These are phyloP conservation scores for Lordiphosa stackelbergi DNA, from an alignment of 1,140 invertebrate species.

Conservation along the genomic window DNA sequence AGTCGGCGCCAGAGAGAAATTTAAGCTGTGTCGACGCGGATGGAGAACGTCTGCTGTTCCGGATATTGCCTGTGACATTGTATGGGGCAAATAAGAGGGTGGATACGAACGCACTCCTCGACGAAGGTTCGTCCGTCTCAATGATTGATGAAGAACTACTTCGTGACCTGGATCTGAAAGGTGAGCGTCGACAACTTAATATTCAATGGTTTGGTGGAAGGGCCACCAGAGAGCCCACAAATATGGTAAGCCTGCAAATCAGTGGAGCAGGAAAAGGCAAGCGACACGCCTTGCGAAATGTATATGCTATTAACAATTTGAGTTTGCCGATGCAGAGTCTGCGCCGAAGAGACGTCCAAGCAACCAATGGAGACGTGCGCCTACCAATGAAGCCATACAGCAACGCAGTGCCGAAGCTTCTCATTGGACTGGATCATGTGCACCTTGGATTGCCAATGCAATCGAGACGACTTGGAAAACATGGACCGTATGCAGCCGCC, in stretches of 20 bases:
- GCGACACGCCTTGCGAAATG: conserved; percentile 1
- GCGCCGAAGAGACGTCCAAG: not conserved
- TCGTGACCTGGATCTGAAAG: conserved; percentile 1
- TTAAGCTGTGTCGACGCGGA: not conserved
- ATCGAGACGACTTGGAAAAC: not conserved
- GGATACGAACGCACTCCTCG: conserved; percentile 2
- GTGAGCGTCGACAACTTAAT: conserved; percentile 9
- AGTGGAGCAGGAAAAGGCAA: conserved; percentile 1
- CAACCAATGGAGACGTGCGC: not conserved
- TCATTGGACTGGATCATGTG: conserved; percentile 4
- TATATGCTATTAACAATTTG: conserved; percentile 3
- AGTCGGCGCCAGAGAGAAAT: not conserved
- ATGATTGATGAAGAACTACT: conserved; percentile 6
- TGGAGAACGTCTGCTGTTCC: not conserved
- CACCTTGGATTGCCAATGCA: conserved; percentile 1
- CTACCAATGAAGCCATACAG: conserved; percentile 9
- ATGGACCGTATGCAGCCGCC: not conserved
- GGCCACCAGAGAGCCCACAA: not conserved
- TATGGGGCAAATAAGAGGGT: not conserved
- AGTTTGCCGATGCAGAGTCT: conserved; percentile 17
- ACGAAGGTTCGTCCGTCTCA: conserved; percentile 3
- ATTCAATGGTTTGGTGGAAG: conserved; percentile 9
- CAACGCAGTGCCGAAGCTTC: conserved; percentile 4
- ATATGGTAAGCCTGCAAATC: conserved; percentile 5
- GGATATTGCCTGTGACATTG: conserved; percentile 1